Evolutionary conservation across 2,113 vertebrate genomes (phyloP).

Genomic region (Gulo gulo): DNA sequence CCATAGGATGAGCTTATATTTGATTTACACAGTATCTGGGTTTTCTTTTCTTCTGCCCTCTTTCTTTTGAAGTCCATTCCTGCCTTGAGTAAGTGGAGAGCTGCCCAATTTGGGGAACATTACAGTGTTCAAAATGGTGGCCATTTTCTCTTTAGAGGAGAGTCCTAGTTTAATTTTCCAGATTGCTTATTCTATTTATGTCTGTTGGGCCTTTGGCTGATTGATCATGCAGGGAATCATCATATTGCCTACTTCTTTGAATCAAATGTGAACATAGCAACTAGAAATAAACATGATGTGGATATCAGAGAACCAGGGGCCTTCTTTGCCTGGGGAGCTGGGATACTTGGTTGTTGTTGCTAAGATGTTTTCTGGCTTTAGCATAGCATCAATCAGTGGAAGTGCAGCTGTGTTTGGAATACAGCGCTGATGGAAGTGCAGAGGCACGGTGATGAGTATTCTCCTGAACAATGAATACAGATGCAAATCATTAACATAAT

Average conservation of each 20-base stretch:
- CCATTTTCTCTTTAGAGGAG: conserved; percentile 26
- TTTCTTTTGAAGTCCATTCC: conserved; percentile 48
- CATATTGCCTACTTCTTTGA: conserved; percentile 57
- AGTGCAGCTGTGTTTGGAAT: conserved; percentile 53
- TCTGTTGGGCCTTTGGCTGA: conserved; percentile 61
- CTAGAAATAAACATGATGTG: conserved; percentile 61
- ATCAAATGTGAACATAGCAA: conserved; percentile 57
- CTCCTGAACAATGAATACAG: conserved; percentile 39
- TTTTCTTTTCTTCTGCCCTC: conserved; percentile 22
- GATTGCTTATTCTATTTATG: conserved; percentile 56
- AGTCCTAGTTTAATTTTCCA: conserved; percentile 59
- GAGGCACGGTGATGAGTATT: conserved; percentile 61
- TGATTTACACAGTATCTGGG: conserved; percentile 42
- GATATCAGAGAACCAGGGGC: conserved; percentile 33
- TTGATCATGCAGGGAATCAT: conserved; percentile 59
- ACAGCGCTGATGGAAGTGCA: conserved; percentile 17
- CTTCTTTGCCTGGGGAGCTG: conserved; percentile 57
- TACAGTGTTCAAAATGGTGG: conserved; percentile 57
- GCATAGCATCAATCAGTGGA: conserved; percentile 58
- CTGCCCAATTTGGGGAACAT: conserved; percentile 42
- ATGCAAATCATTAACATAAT: conserved; percentile 61
- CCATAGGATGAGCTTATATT: background rate
- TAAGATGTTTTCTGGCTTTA: conserved; percentile 67
- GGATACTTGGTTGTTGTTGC: conserved; percentile 55
- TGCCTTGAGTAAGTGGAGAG: conserved; percentile 41